Evolutionary conservation across 2,113 vertebrate genomes (phyloP), one percentile per base, ranked within the genome.

Genomic region (Cochlearius cochlearius): DNA sequence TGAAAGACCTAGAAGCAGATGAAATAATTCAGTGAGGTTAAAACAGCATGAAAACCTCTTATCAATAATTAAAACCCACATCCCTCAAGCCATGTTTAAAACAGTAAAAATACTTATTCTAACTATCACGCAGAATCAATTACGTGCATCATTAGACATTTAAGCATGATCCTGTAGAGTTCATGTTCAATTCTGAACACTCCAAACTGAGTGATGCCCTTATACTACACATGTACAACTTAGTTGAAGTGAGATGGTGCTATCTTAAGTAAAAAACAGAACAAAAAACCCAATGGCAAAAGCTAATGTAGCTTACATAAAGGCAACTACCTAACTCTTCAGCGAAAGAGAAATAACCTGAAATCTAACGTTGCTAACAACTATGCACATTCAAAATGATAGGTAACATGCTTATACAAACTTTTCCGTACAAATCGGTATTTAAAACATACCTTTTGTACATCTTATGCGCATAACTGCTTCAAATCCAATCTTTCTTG

Each of bases 391-490:
- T 58, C 17, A 36, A 79, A 94, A 34, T 21, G 3, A 45, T 2
- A 27, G 8, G 21, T 66, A 55, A 58, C 3, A 15, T 5, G 38
- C 27, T 62, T 32, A 87, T 16, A 76, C 49, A 45, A 81, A 47
- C 4, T 3, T 1, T 69, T 56, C n/a, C n/a, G 15, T 2, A 15
- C 0, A 0, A 17, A 67, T 8, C 19, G 25, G 23, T 22, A 64
- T 15, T 90, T 53, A 77, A 45, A 69, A 60, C 73, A 25, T 95
- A 99, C 99, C 99, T 99, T 99, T 99, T 32, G 99, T 99, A 96
- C 99, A 99, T 41, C 99, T 98, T 98, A 99, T 99, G 95, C 99
- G 99, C 99, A 99, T 99, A 71, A 99, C 99, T 3, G 99, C 99
- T 98, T 99, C 99, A 71, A 99, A 99, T 78, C 99, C 99, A 69